phyloP scores from a whole-genome alignment of 2,113 vertebrate species.

The Peromyscus maniculatus region DNA sequence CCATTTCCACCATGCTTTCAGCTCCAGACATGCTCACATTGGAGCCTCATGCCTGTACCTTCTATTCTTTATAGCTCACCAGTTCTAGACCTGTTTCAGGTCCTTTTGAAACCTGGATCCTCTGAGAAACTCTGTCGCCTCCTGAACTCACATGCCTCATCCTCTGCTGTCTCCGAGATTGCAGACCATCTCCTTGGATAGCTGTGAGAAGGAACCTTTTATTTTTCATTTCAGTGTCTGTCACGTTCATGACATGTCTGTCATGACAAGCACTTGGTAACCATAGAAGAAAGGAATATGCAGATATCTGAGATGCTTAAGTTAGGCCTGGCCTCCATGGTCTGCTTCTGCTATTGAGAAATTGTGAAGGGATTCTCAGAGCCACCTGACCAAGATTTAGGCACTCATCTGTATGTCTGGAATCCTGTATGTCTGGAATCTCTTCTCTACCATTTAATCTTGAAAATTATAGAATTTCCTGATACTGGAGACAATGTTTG shows the following conservation, averaged over 20 bases:
- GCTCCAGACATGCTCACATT: rapidly evolving
- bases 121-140: background rate
- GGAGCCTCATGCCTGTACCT: background rate
- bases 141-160: background rate
- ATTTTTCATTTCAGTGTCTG: background rate
- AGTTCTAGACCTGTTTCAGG: too few species aligned
- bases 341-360: background rate
- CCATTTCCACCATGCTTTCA: background rate
- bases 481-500: background rate
- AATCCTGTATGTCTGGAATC: background rate
- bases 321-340: background rate
- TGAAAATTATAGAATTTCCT: background rate
- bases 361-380: background rate
- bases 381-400: background rate
- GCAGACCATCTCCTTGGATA: background rate
- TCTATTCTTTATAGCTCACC: too few species aligned
- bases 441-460: background rate
- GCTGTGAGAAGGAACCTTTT: background rate
- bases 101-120: background rate
- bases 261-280: background rate
- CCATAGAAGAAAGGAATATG: background rate
- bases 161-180: background rate
- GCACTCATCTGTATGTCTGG: background rate
- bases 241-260: background rate
- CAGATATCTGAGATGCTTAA: background rate